A percentile compares a stretch with the other conserved stretches of the same genome.
phyloP scores from a whole-genome alignment of 2,797 vertebrate genomes.

The Syncerus caffer region DNA sequence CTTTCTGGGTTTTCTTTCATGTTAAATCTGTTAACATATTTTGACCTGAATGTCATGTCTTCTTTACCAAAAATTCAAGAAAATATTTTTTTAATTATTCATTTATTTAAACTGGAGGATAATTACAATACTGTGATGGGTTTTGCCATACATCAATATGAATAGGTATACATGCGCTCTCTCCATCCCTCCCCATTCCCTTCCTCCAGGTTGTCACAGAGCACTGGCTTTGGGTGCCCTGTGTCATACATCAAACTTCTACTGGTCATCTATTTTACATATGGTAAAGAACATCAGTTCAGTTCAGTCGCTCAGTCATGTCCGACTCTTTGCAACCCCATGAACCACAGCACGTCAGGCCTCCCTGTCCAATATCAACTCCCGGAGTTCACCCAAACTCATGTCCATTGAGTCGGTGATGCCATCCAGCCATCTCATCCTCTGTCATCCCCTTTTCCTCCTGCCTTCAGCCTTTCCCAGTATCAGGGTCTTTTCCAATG shows the following conservation, averaged over 20 bases:
- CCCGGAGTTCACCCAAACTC: neutral
- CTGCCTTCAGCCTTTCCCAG: neutral
- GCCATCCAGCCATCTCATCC: neutral
- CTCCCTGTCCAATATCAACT: neutral
- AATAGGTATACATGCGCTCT: neutral
- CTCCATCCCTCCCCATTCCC: neutral
- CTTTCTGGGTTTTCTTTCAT: neutral
- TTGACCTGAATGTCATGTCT: neutral
- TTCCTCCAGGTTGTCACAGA: neutral
- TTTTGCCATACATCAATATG: neutral
- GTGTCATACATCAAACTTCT: neutral
- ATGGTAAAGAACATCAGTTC: neutral
- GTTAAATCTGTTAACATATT: neutral
- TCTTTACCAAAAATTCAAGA: neutral
- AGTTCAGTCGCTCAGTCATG: neutral
- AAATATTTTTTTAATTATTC: neutral
- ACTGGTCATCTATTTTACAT: neutral
- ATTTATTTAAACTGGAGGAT: neutral
- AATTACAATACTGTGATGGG: neutral
- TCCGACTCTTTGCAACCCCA: accelerated
- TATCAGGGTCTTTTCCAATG: neutral
- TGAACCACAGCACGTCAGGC: neutral
- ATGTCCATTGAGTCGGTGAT: neutral
- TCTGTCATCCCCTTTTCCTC: neutral
- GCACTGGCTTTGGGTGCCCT: neutral